Evolutionary conservation across 2,888 invertebrate species (phyloP), one percentile per base, ranked within the genome.

Genomic region (Eumacrocentrus americanus): DNA sequence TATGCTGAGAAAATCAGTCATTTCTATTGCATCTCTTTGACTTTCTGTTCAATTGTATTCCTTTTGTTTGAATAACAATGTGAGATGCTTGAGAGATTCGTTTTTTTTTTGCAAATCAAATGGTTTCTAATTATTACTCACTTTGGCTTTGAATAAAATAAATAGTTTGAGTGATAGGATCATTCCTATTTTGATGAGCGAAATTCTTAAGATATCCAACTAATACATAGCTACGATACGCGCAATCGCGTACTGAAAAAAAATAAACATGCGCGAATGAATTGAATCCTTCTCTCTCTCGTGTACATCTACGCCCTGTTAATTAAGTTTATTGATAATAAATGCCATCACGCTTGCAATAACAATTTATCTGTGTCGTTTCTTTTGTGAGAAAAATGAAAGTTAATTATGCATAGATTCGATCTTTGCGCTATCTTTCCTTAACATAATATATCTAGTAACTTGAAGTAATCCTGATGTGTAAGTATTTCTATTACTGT

Each of bases 321-420:
- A 77, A 80, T 78, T 80, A 79, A 78, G 78, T 79, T 81, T 79
- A 79, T 76, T 75, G 71, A 79, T 79, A 81, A 81, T 81, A 81
- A 80, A 81, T 76, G 80, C 80, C 80, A 79, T 80, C 78, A 81
- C 75, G 81, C 81, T 81, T 81, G 79, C 78, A 75, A 72, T 71
- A 71, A 60, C 22, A 40, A 40, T 23, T 54, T 35, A n/a, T 37
- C 7, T 35, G 14, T 53, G n/a, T 37, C 47, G 29, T 9, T 29
- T 42, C 48, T 40, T 54, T 59, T 18, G 12, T 35, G 35, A 38
- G 25, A 25, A 9, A 14, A 11, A 23, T 46, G 11, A 12, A 18
- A 9, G n/a, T n/a, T n/a, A n/a, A n/a, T n/a, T n/a, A n/a, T n/a
- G n/a, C n/a, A n/a, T n/a, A n/a, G n/a, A n/a, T n/a, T n/a, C n/a